Base-by-base conservation (phyloP, 2,888 invertebrate species). In the Chouioia cunea region DNA sequence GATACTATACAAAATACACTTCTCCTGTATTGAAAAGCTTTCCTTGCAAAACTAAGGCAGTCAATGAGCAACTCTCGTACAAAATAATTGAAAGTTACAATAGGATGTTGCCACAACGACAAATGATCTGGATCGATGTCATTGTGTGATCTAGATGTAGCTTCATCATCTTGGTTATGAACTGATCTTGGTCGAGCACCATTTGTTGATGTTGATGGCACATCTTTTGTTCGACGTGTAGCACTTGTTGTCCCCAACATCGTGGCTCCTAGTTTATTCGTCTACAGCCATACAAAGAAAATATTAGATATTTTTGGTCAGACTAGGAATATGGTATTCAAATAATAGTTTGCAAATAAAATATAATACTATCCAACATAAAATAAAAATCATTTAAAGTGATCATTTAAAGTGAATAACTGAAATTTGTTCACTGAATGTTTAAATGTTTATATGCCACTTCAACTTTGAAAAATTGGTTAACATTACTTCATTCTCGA, bases 91-190 rank as follows among this genome's bases (percentile, higher is more conserved):
- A 85, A 76, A 23, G 85, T 85, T 53, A 77, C 82, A 47, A 85
- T 76, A 70, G 85, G 85, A 80, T 83, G 84, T 63, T 82, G 79
- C 84, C 84, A 85, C 52, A 85, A 71, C 18, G 85, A 84, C 64
- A 85, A 78, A 68, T 79, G 78, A 65, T 85, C 85, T 23, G 82
- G 73, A 74, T 85, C 83, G 75, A 83, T 76, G 58, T 76, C 74
- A 52, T 77, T 75, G 23, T 23, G 20, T 18, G n/a, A 12, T 57
- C 8, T 52, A 0, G 47, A 18, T 67, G 66, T 69, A 27, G 22
- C 20, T 54, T 72, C 36, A 43, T 70, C 65, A 56, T 46, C 66
- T n/a, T 66, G 60, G 36, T 77, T 72, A 50, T 71, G 62, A 18
- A 74, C 60, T 57, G 67, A 66, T 66, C 73, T 73, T 70, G 75